Evolutionary conservation across 2,797 vertebrate species (phyloP), one percentile per base, ranked within the genome.

Genomic region (Podarcis lilfordi): DNA sequence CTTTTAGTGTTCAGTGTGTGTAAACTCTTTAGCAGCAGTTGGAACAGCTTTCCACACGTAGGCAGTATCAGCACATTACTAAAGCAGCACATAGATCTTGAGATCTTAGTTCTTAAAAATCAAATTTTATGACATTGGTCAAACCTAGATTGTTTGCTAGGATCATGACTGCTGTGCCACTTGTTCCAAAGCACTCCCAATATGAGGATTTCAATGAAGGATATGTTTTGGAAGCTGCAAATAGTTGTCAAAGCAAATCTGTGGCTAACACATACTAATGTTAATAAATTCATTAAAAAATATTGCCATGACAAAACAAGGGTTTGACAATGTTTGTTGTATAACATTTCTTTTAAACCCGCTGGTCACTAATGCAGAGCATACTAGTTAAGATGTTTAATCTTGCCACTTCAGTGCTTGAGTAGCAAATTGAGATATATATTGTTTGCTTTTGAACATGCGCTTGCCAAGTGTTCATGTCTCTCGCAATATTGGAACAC

Each of bases 381-480:
- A 71, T 25, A 64, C 13, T 68, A 75, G 13, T 29, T 83, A 7
- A 59, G 35, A 37, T 69, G 4, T 69, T 82, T 82, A 71, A 50
- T 83, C 29, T 55, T 29, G 19, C 23, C 32, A 64, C 66, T 40
- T 35, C 25, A 71, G 11, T 35, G 43, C 32, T 93, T 92, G 92
- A 94, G 88, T 92, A 93, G 43, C 76, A 91, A 89, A 93, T 92
- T 80, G 88, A 92, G 86, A 84, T 77, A 88, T 94, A 94, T 94
- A 92, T 29, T 86, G 81, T 84, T 86, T 94, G 81, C 86, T 91
- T 77, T 93, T 84, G 75, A 89, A 83, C 91, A 75, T 66, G 85
- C 86, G 85, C 80, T 92, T 96, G 88, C 87, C 94, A 95, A 74
- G 80, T 93, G 85, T 89, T 93, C 88, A 87, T 90, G 89, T 91